Evolutionary conservation across 2,888 invertebrate genomes (phyloP), one percentile per base, ranked within the genome.

Genomic region (Agrypnus murinus): DNA sequence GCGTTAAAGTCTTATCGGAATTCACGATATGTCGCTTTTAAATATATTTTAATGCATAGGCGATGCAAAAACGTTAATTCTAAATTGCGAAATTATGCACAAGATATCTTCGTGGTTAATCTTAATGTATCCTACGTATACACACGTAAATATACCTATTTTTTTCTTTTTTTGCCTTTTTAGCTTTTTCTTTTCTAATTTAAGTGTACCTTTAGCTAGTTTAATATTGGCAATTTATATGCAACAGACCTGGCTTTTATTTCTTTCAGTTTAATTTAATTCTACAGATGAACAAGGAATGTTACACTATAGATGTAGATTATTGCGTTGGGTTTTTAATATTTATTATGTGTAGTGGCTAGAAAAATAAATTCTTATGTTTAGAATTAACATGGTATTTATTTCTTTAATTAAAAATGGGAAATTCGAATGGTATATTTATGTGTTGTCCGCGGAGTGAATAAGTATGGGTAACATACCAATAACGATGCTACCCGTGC

Each of bases 151-250:
- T 25, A 25, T 25, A 25, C 5, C 2, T 5, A 25, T 25, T 3
- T 2, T 2, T 25, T 25, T 25, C 5, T 25, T 25, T 5, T 25
- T 25, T 25, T 25, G 2, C 3, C 53, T 9, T 36, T 64, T 64
- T n/a, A n/a, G n/a, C n/a, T n/a, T n/a, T n/a, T n/a, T n/a, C n/a
- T 64, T 64, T 64, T 55, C 40, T 55, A 36, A 53, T 53, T 43
- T 64, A 43, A 64, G 62, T 50, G 62, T 53, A 55, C 50, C 64
- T 31, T 64, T 43, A n/a, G 36, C 34, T 62, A n/a, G n/a, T n/a
- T n/a, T n/a, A 64, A 63, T 63, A 63, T 63, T n/a, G 25, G 64
- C 64, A 64, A 64, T 64, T 64, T 64, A 64, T 53, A 64, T 64
- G 38, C 64, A 50, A 25, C 64, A 64, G 53, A 40, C 64, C 38